These are phyloP conservation scores for Siniperca undulata DNA, from an alignment of 2,797 vertebrate genomes.

Conservation along the genomic window DNA sequence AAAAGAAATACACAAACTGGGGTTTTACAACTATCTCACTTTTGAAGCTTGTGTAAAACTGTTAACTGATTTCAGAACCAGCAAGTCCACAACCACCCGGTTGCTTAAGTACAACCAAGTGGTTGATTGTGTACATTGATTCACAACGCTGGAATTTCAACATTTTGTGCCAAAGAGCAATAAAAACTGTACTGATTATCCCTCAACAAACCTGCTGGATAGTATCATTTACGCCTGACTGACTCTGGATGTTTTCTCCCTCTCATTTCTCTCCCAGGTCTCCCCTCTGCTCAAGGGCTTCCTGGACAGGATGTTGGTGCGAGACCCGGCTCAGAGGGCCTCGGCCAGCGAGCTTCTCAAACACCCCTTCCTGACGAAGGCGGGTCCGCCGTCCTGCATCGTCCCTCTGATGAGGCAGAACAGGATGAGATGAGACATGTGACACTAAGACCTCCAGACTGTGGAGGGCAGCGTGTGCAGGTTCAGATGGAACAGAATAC, in stretches of 20 bases:
- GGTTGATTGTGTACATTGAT: not conserved
- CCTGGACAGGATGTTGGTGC: slow-evolving; percentile 93
- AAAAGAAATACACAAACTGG: not conserved
- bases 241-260: not conserved
- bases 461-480: slow-evolving; percentile 32
- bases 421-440: slow-evolving; percentile 89
- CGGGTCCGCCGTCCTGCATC: slow-evolving; percentile 93
- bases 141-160: not conserved
- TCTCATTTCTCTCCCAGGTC: slow-evolving; percentile 79
- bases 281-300: slow-evolving; percentile 95
- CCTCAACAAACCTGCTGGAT: too few relatives aligned
- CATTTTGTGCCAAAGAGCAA: not conserved
- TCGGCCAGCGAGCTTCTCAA: slow-evolving; percentile 91
- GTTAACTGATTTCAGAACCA: not conserved
- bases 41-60: not conserved
- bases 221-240: not conserved
- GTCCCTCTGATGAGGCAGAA: slow-evolving; percentile 96
- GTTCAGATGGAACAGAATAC: slow-evolving; percentile 59
- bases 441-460: slow-evolving; percentile 23
- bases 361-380: slow-evolving; percentile 92
- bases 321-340: slow-evolving; percentile 91
- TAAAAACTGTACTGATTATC: not conserved
- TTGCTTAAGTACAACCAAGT: not conserved
- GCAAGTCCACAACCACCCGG: not conserved
- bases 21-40: not conserved